Conservation (phyloP, 1,140 invertebrate genomes). For the roundworm (Caenorhabditis elegans) region DNA sequence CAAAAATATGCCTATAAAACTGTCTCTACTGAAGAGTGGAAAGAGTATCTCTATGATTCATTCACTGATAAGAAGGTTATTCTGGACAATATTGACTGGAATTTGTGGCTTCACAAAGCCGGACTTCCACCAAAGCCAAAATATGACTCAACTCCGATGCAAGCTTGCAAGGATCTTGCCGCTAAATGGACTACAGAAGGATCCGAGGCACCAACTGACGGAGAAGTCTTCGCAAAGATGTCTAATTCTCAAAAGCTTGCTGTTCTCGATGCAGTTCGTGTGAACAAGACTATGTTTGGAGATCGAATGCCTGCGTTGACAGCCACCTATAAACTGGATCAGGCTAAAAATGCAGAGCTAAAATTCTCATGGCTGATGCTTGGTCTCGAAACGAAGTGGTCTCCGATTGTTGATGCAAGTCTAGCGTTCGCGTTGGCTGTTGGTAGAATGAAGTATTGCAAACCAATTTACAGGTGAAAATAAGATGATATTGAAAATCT, state of each 20-base stretch:
- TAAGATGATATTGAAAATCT: too few species aligned
- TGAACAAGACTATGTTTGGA: not conserved
- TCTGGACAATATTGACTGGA: constrained; percentile 76
- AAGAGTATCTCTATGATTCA: constrained; percentile 76
- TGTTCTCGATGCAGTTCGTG: constrained; percentile 37
- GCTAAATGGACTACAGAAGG: constrained; percentile 68
- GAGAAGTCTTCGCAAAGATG: constrained; percentile 71
- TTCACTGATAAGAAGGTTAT: constrained; percentile 72
- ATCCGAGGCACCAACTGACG: constrained; percentile 52
- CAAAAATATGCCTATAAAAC: constrained; percentile 80
- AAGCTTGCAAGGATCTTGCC: constrained; percentile 73
- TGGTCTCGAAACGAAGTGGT: constrained; percentile 72
- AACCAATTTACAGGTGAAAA: constrained; percentile 76
- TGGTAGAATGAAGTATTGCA: constrained; percentile 85
- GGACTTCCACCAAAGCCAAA: constrained; percentile 85
- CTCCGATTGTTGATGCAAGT: constrained; percentile 72
- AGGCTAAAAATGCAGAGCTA: constrained; percentile 73
- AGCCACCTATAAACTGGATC: constrained; percentile 8
- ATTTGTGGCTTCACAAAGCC: constrained; percentile 78
- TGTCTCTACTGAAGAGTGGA: constrained; percentile 80
- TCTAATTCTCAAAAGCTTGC: constrained; percentile 71
- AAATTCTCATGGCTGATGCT: constrained; percentile 38
- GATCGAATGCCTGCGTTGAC: constrained; percentile 30
- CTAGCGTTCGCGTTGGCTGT: constrained; percentile 79
- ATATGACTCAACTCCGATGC: constrained; percentile 76